Conservation (phyloP, 2,797 vertebrate genomes). For the Chaenodraco wilsoni region DNA sequence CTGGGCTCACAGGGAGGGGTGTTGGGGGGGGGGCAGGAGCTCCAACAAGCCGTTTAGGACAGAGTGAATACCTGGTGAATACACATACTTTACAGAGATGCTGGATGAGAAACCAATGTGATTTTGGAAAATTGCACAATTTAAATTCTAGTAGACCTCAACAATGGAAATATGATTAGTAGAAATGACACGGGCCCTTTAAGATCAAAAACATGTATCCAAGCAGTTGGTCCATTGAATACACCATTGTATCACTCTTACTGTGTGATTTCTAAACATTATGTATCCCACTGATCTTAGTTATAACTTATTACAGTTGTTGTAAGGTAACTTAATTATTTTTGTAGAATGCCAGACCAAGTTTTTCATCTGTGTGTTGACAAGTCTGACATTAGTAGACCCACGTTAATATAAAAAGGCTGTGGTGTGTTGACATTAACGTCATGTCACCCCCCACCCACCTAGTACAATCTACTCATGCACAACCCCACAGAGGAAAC, state of each 20-base stretch:
- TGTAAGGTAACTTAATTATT: background rate
- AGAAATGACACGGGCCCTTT: no score
- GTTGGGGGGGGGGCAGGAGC: no score
- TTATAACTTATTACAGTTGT: background rate
- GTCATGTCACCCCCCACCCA: conserved; percentile 9
- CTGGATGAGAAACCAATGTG: no score
- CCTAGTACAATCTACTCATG: background rate
- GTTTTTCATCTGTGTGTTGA: background rate
- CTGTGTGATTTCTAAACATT: background rate
- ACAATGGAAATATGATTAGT: no score
- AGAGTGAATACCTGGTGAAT: no score
- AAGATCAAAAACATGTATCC: no score
- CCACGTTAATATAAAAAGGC: conserved; percentile 4
- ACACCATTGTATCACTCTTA: background rate
- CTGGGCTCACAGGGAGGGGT: no score
- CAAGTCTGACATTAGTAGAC: conserved; percentile 5
- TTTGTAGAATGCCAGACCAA: background rate
- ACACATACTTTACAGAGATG: no score
- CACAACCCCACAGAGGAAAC: conserved; percentile 16
- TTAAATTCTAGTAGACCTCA: no score
- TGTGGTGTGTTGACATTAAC: background rate
- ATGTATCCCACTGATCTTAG: background rate
- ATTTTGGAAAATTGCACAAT: no score
- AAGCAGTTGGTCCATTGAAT: no score
- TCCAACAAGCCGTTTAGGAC: no score